Evolutionary conservation across 1,140 invertebrate species (phyloP).

Genomic region (Tachypleus tridentatus): DNA sequence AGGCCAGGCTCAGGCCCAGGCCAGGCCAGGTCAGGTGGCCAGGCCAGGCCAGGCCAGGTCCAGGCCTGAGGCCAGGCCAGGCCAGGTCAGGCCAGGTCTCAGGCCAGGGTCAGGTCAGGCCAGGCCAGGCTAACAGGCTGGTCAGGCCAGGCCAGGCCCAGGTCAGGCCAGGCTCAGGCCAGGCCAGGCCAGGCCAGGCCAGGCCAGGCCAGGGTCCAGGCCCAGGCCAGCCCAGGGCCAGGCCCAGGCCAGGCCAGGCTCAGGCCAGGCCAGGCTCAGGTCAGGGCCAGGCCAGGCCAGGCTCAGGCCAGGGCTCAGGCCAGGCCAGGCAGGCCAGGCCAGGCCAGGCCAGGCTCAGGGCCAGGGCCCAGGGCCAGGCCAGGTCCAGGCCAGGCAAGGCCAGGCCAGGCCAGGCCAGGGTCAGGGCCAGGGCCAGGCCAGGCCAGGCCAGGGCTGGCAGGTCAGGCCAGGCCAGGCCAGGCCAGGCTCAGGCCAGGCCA

Average conservation of each 20-base stretch:
- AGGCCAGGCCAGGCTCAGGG: no score
- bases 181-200: slow-evolving; percentile 19
- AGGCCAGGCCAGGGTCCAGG: no score
- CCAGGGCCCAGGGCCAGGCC: no score
- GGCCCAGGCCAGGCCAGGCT: slow-evolving; percentile 17
- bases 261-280: no score
- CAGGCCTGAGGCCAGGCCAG: slow-evolving; percentile 16
- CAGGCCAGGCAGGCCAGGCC: no score
- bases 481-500: slow-evolving; percentile 25
- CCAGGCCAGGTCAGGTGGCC: slow-evolving; percentile 24
- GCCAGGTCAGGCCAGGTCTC: slow-evolving; percentile 20
- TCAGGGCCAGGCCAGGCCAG: slow-evolving; percentile 13
- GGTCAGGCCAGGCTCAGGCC: no score
- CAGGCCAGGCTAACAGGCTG: slow-evolving; percentile 12
- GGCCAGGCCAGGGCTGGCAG: no score
- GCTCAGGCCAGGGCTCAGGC: slow-evolving; percentile 19
- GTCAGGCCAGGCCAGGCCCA: no score
- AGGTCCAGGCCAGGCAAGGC: no score
- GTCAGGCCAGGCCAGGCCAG: slow-evolving; percentile 23
- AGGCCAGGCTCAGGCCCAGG: slow-evolving; percentile 23
- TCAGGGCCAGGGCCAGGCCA: no score
- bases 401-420: slow-evolving; percentile 25
- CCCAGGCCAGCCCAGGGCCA: slow-evolving; percentile 17
- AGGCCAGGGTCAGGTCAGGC: slow-evolving; percentile 17
- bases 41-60: slow-evolving; percentile 21